phyloP scores from a whole-genome alignment of 2,113 vertebrate species.

The Actinemys pallida region DNA sequence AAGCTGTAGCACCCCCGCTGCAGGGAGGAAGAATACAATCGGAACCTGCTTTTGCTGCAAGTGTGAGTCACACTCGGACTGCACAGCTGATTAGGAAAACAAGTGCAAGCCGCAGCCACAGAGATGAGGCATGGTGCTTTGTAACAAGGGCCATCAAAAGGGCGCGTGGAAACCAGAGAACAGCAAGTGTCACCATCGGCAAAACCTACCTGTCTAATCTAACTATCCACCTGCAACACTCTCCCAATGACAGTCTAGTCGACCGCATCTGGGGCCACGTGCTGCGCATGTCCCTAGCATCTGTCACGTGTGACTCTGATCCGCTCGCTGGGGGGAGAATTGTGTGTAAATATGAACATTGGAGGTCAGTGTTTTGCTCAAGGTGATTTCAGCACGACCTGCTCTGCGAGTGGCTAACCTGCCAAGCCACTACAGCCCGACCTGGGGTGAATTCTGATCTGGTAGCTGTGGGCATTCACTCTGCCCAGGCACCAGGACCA shows the following conservation, averaged over 20 bases:
- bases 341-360: background rate
- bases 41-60: background rate
- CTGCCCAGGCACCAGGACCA: background rate
- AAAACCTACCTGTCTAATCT: background rate
- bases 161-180: background rate
- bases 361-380: background rate
- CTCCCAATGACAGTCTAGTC: background rate
- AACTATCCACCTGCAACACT: background rate
- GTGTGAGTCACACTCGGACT: background rate
- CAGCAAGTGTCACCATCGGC: too few species aligned
- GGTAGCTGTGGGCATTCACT: too few species aligned
- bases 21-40: background rate
- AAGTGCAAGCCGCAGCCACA: background rate
- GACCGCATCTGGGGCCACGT: accelerated
- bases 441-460: too few species aligned
- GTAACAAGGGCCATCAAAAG: background rate
- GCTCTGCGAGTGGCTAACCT: background rate
- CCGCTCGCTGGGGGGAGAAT: background rate
- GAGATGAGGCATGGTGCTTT: background rate
- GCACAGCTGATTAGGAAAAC: background rate
- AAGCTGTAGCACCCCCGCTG: background rate
- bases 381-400: background rate
- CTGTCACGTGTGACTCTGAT: background rate
- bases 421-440: background rate
- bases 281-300: background rate